Percentiles rank a stretch among this genome's conserved stretches.
Evolutionary conservation across 2,888 invertebrate species (phyloP).

Genomic region (Galerucella nymphaeae): DNA sequence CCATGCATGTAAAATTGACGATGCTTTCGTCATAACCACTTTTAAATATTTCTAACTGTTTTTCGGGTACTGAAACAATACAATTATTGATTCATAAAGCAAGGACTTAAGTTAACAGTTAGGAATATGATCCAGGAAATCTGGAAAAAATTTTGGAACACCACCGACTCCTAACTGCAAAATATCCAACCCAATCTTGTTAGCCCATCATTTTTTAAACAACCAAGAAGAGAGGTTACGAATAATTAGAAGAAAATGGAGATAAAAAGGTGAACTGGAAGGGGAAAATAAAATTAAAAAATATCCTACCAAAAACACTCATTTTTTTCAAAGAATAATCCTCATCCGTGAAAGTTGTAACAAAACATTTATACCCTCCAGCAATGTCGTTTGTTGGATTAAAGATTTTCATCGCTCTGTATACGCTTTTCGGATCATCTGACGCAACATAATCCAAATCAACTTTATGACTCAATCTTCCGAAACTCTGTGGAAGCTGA

Average conservation of each 20-base stretch:
- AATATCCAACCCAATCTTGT: too few species aligned
- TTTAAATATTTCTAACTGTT: slow-evolving; percentile 54
- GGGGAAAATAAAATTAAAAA: neutral
- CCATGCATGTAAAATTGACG: slow-evolving; percentile 65
- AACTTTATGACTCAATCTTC: slow-evolving; percentile 68
- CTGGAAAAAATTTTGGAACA: too few species aligned
- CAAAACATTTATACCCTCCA: slow-evolving; percentile 79
- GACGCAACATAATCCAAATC: slow-evolving; percentile 75
- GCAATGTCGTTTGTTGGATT: slow-evolving; percentile 77
- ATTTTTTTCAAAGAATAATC: slow-evolving; percentile 73
- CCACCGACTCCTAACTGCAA: too few species aligned
- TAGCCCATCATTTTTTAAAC: too few species aligned
- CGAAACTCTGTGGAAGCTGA: slow-evolving; percentile 74
- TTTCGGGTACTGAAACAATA: slow-evolving; percentile 61
- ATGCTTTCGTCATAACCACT: slow-evolving; percentile 56
- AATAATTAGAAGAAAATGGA: too few species aligned
- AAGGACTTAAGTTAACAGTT: too few species aligned
- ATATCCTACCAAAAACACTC: slow-evolving; percentile 74
- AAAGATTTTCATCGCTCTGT: slow-evolving; percentile 76
- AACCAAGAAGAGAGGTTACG: too few species aligned
- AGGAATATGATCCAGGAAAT: too few species aligned
- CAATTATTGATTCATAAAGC: neutral
- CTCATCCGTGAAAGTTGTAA: slow-evolving; percentile 77
- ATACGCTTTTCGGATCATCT: slow-evolving; percentile 74
- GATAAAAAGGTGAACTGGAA: too few species aligned